Evolutionary conservation across 2,888 invertebrate genomes (phyloP), one percentile per base, ranked within the genome.

Genomic region (Drosophila flavopinicola): DNA sequence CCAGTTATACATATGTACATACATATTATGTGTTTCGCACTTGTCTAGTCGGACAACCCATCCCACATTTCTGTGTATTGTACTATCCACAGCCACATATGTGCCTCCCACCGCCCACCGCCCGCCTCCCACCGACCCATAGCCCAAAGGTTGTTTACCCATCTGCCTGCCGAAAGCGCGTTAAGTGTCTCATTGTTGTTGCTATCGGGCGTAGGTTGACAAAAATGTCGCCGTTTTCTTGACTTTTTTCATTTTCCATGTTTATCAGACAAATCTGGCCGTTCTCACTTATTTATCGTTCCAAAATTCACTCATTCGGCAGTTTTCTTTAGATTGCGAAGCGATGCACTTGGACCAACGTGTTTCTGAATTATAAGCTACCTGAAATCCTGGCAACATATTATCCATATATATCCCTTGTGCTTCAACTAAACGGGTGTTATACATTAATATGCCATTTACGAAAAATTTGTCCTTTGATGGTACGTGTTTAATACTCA

Each of bases 171-270:
- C 79, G 59, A 78, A 83, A 63, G 68, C 30, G 83, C 88, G 86
- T 86, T 86, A 83, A 83, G 83, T 83, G 70, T 84, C 67, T 38
- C 74, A 84, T 83, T 87, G 88, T 83, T 77, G 67, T 52, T 78
- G 66, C 47, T 48, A 63, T 69, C 59, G 56, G 42, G 51, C 61
- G 41, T 53, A 63, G 63, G 38, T 44, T 53, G 56, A 48, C 42
- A 20, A 27, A 27, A 42, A 59, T 84, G 85, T 87, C 75, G 44
- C 73, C 78, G 67, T 75, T 70, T 78, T 86, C 85, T 83, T 86
- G 70, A 86, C 85, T 84, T 52, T 84, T 87, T 66, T 71, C 66
- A 88, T 88, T 80, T 87, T 75, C 66, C 72, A 65, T 83, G 59
- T 85, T 83, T 87, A 86, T 83, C 83, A 76, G 70, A 76, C 64